Base-by-base conservation (phyloP, 2,797 vertebrate genomes). In the Capromys pilorides region DNA sequence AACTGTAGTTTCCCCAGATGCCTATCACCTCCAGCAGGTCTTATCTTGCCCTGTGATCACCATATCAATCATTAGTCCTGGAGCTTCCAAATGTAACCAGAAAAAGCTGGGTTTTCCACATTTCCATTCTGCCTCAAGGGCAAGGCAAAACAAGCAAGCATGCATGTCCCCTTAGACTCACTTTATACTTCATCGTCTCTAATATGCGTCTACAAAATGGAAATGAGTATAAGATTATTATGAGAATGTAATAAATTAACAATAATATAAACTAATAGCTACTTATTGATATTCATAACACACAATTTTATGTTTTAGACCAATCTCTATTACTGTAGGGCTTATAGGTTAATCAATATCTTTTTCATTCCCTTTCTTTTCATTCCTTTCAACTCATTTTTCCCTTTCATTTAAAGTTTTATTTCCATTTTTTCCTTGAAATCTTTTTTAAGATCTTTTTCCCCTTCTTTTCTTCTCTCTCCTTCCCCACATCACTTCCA, bases 301-400 rank as follows among this genome's bases (percentile, higher is more conserved):
- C 31, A 24, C 62, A 83, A 41, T 41, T 80, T 90, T 33, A 36
- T 86, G 41, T 83, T 83, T 91, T 78, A 84, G 16, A 84, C 62
- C 67, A 80, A 81, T 1, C 2, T 22, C 91, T 21, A 8, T 92
- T 24, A 64, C 21, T 84, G 2, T 67, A 18, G 5, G 6, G 3
- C 1, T 10, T 26, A 13, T 2, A 49, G 6, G 19, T 28, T 61
- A 28, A 71, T 22, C 16, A 22, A 0, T 51, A 6, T n/a, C 28
- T 41, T 75, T 75, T 39, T 73, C 16, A 5, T 39, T 39, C 69
- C 36, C 21, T 73, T 41, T 22, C 22, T 22, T 22, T 75, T 13
- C 39, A 5, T 2, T 75, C 5, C 12, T 24, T 45, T 4, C 2
- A 75, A 45, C 4, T 39, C 71, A 54, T 54, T 54, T 75, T 24